phyloP scores from a whole-genome alignment of 2,113 vertebrate genomes.

The Pristiophorus japonicus region DNA sequence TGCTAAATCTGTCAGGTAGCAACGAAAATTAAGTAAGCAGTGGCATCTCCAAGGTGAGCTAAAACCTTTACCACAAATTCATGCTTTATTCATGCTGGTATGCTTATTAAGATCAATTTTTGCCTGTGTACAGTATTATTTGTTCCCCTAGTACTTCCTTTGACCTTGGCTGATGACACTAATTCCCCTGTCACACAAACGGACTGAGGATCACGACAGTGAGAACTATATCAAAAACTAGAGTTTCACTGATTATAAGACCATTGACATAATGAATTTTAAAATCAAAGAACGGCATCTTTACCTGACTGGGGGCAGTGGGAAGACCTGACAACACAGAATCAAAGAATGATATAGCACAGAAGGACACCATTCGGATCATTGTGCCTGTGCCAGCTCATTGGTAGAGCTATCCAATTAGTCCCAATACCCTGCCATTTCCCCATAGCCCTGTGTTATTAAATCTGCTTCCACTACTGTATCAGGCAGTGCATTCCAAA shows the following conservation, averaged over 20 bases:
- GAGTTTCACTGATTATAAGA: background rate
- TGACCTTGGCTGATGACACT: background rate
- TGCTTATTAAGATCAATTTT: background rate
- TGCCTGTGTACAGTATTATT: background rate
- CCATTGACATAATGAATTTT: background rate
- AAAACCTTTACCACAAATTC: background rate
- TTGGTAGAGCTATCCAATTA: no score
- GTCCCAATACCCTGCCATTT: no score
- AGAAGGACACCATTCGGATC: no score
- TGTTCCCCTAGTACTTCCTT: background rate
- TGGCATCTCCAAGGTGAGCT: background rate
- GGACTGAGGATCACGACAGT: background rate
- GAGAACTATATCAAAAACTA: background rate
- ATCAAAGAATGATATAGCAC: background rate
- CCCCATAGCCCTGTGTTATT: no score
- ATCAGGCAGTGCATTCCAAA: no score
- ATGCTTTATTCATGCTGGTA: background rate
- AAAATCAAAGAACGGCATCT: background rate
- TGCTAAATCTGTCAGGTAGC: background rate
- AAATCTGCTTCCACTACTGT: no score
- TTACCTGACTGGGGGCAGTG: background rate
- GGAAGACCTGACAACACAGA: background rate
- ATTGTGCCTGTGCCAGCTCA: no score
- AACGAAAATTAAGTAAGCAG: background rate
- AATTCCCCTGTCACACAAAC: background rate